phyloP scores from a whole-genome alignment of 2,888 invertebrate genomes.

The Micoletzkya japonica region DNA sequence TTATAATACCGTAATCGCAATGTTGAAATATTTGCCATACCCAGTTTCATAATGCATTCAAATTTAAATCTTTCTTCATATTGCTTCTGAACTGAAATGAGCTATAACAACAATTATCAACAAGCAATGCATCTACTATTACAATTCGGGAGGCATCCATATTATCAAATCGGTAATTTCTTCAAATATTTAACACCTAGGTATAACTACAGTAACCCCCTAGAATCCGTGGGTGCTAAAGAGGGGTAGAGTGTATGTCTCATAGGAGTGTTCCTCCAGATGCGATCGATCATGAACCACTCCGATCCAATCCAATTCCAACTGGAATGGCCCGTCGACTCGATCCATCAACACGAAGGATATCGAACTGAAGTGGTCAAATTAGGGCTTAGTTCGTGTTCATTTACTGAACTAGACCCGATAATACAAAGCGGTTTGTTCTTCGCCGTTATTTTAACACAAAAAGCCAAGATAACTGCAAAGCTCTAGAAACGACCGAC shows the following conservation, averaged over 20 bases:
- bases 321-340: slow-evolving; percentile 80
- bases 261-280: slow-evolving; percentile 86
- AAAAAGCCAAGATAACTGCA: neutral
- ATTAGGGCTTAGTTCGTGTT: neutral
- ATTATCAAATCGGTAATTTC: no score
- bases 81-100: no score
- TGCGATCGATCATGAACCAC: slow-evolving; percentile 70
- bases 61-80: no score
- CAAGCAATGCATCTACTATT: neutral
- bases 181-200: no score
- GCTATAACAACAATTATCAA: neutral
- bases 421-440: no score
- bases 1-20: no score
- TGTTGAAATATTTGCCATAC: no score
- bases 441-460: neutral
- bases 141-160: neutral
- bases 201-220: neutral
- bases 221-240: slow-evolving; percentile 51
- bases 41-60: no score
- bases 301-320: slow-evolving; percentile 92
- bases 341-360: slow-evolving; percentile 82
- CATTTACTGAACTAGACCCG: neutral
- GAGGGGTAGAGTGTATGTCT: slow-evolving; percentile 76
- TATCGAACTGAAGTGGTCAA: slow-evolving; percentile 80
- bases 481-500: slow-evolving; percentile 18